Base-by-base conservation (phyloP, 2,113 vertebrate species). In the Scopus umbretta region DNA sequence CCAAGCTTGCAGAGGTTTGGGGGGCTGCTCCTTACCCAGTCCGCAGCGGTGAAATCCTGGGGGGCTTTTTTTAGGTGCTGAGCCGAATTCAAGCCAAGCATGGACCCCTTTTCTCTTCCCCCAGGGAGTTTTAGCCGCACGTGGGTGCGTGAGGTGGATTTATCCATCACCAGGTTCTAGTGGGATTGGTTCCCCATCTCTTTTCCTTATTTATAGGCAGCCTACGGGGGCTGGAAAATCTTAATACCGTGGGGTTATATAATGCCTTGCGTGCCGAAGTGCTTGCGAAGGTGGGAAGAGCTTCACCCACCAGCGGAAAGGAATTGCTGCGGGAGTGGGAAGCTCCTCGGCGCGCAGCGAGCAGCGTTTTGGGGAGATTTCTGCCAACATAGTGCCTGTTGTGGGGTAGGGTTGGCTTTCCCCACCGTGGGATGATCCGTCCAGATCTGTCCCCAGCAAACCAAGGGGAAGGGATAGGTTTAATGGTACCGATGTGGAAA, bases 361-460 rank as follows among this genome's bases (percentile, higher is more conserved):
- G 70, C 34, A 8, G 43, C 1, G 1, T 80, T 86, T 45, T 16
- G 30, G 74, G 80, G 56, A 10, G 10, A 17, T 66, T 80, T 88
- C 43, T 73, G 38, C 36, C 2, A 0, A 22, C 3, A 76, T 27
- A 1, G 1, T 17, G n/a, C 0, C 1, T 13, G 2, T 6, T 2
- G 19, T 9, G 58, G 47, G 17, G 13, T 19, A 14, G 5, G 11
- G 5, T 22, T 36, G 62, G 10, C 20, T 56, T 45, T 72, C 8
- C 10, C 25, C 4, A 0, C 5, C 0, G 8, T 21, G 71, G 66
- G 62, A 13, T 26, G 58, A 50, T 67, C 49, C 4, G 0, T 5
- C 3, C 3, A 1, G n/a, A 58, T 36, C 32, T 1, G 10, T 10
- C 17, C 43, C 27, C 0, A 0, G 14, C 18, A 5, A 50, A 43